phyloP scores from a whole-genome alignment of 2,797 vertebrate genomes.

The Mallotus villosus region DNA sequence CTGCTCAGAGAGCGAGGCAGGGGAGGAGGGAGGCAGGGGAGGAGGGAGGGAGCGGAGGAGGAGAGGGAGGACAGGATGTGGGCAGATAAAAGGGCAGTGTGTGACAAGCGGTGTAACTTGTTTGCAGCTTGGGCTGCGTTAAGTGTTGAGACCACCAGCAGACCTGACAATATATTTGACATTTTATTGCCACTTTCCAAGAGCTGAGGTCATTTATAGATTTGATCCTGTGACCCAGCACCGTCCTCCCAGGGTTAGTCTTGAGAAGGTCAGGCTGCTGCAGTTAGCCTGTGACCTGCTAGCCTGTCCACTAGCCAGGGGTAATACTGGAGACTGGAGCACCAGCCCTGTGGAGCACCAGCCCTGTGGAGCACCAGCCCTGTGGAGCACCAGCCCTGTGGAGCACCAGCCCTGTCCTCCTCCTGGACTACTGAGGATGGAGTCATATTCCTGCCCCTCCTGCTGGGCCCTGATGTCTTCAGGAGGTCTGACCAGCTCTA shows the following conservation, averaged over 20 bases:
- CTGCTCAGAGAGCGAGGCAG: neutral
- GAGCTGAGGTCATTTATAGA: neutral
- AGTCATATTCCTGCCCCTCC: constrained; percentile 53
- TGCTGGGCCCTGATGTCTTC: constrained; percentile 45
- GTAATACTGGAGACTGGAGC: too few species aligned
- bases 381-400: too few species aligned
- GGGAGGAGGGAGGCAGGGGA: neutral
- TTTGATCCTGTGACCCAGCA: neutral
- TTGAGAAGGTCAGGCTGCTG: constrained; percentile 33
- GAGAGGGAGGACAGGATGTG: neutral
- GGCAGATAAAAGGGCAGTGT: neutral
- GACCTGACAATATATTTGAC: neutral
- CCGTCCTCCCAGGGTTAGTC: too few species aligned
- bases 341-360: too few species aligned
- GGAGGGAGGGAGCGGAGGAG: neutral
- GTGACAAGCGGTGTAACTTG: constrained; percentile 36
- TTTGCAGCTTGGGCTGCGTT: constrained; percentile 36
- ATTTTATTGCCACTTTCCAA: too few species aligned
- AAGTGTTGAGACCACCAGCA: constrained; percentile 18
- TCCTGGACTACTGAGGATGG: constrained; percentile 54
- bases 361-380: too few species aligned
- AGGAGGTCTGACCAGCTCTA: constrained; percentile 22
- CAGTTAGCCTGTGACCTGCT: constrained; percentile 61
- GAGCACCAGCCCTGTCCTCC: neutral
- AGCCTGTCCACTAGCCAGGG: neutral